A percentile compares a stretch with the other conserved stretches of the same genome.
Conservation (phyloP, 2,113 vertebrate species). For the Sceloporus tristichus region DNA sequence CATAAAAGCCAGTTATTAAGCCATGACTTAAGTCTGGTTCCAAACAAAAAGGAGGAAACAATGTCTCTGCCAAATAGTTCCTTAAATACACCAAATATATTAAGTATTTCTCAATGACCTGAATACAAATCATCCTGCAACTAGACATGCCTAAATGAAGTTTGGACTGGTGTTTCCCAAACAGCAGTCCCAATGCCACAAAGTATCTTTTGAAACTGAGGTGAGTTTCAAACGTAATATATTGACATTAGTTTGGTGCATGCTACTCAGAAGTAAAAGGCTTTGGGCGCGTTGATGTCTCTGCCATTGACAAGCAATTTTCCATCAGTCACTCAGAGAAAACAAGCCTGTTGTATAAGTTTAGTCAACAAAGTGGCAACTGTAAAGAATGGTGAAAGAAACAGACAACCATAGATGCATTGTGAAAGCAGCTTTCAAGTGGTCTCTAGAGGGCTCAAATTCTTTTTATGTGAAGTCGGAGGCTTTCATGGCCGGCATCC, state of each 20-base stretch:
- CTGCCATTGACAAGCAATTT: neutral
- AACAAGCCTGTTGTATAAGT: neutral
- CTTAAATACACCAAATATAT: neutral
- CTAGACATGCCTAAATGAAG: neutral
- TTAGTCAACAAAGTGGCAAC: neutral
- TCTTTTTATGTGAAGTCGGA: too few species aligned
- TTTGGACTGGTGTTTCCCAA: neutral
- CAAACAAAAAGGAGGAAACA: neutral
- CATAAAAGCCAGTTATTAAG: neutral
- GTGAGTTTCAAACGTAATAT: neutral
- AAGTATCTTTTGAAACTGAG: neutral
- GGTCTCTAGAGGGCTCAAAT: too few species aligned
- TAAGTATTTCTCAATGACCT: neutral
- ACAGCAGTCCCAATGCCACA: neutral
- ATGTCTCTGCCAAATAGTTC: neutral
- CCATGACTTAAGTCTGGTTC: neutral
- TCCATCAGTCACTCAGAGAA: neutral
- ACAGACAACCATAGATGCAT: too few species aligned
- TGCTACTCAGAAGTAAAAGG: neutral
- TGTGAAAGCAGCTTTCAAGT: too few species aligned
- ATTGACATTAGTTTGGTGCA: neutral
- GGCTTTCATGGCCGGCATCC: too few species aligned
- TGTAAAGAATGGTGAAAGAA: too few species aligned
- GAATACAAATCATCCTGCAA: neutral
- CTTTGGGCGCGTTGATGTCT: neutral